Evolutionary conservation across 23 tunicate genomes (phyloP).

Genomic region (Diplosoma virens): DNA sequence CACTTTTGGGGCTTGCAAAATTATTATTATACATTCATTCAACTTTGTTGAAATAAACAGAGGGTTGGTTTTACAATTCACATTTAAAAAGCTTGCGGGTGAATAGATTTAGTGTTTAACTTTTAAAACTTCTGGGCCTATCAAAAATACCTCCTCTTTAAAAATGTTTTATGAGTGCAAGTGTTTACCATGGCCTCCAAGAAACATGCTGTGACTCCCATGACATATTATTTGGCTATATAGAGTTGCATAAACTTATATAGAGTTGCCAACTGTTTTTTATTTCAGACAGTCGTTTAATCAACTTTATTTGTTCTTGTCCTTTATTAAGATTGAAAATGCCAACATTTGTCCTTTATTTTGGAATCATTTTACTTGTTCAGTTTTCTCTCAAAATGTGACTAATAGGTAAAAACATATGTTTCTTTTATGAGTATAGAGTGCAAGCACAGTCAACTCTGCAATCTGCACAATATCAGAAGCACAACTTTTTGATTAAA

Average conservation of each 20-base stretch:
- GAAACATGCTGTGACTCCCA: too few relatives aligned
- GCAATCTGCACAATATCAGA: not conserved
- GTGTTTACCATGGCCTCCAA: too few relatives aligned
- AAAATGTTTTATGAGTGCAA: too few relatives aligned
- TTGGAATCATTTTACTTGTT: not conserved
- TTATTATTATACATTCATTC: too few relatives aligned
- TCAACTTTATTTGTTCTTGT: not conserved
- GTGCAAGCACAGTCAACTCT: not conserved
- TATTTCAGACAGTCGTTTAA: not conserved
- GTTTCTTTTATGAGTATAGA: not conserved
- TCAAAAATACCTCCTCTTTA: too few relatives aligned
- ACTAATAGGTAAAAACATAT: not conserved
- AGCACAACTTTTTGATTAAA: not conserved
- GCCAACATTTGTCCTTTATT: not conserved
- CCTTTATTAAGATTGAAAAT: not conserved
- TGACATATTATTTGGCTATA: not conserved
- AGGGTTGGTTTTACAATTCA: too few relatives aligned
- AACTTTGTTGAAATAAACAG: too few relatives aligned
- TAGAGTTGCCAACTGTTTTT: not conserved
- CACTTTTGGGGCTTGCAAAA: too few relatives aligned
- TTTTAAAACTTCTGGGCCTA: too few relatives aligned
- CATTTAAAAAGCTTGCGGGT: too few relatives aligned
- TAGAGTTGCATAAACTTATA: not conserved
- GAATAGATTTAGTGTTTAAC: too few relatives aligned
- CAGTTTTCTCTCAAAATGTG: not conserved